Evolutionary conservation across 2,113 vertebrate genomes (phyloP).

Genomic region (Caracal caracal): DNA sequence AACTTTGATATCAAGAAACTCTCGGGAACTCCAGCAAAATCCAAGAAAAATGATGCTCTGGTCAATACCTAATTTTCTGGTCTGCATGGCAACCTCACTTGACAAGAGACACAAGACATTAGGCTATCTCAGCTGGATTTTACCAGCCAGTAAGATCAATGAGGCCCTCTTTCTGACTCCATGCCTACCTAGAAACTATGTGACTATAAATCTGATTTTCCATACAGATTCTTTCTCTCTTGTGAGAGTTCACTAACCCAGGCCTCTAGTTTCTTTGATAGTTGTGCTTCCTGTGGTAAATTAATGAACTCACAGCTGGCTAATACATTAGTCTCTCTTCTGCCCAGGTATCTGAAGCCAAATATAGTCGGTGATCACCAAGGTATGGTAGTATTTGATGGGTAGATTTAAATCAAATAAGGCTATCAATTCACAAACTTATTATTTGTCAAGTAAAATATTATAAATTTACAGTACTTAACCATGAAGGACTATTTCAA

Average conservation of each 20-base stretch:
- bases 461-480: background rate
- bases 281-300: background rate
- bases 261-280: background rate
- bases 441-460: background rate
- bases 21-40: slow-evolving; percentile 12
- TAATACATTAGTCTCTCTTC: background rate
- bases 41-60: background rate
- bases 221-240: background rate
- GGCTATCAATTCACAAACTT: background rate
- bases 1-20: background rate
- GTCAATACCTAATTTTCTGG: slow-evolving; percentile 27
- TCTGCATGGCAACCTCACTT: background rate
- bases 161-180: background rate
- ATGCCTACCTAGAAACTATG: background rate
- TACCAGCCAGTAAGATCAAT: background rate
- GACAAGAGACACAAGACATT: background rate
- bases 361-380: background rate
- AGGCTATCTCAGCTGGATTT: background rate
- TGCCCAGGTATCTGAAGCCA: background rate
- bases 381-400: background rate
- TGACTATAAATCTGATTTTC: background rate
- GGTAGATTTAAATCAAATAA: background rate
- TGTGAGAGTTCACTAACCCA: background rate
- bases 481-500: background rate
- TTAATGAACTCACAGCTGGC: background rate